Evolutionary conservation across 2,888 invertebrate genomes (phyloP).

Genomic region (Cepaea hortensis): DNA sequence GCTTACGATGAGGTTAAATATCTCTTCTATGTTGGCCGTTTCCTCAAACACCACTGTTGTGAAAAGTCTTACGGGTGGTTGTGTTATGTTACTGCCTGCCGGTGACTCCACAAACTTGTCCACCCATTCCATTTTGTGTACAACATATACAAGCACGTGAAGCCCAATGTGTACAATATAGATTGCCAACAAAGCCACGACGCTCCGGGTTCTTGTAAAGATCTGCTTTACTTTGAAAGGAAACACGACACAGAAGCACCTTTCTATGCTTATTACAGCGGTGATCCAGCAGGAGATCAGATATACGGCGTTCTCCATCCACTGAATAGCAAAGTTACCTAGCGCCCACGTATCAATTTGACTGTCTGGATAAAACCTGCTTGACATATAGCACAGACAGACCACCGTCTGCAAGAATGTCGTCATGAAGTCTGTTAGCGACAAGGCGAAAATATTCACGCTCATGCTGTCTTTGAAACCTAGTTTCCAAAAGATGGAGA

Average conservation of each 20-base stretch:
- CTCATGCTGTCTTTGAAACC: too few relatives aligned
- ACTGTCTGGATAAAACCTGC: neutral
- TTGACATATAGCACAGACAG: neutral
- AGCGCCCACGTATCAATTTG: neutral
- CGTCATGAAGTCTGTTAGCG: neutral
- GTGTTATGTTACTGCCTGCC: too few relatives aligned
- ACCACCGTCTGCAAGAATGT: neutral
- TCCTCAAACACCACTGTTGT: neutral
- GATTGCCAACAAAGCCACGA: neutral
- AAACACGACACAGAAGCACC: constrained; percentile 32
- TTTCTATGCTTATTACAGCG: constrained; percentile 13
- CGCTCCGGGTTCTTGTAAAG: constrained; percentile 4
- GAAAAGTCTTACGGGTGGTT: neutral
- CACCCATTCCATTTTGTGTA: too few relatives aligned
- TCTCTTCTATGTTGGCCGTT: neutral
- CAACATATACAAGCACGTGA: neutral
- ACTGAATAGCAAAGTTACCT: neutral
- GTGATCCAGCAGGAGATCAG: constrained; percentile 33
- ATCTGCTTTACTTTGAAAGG: constrained; percentile 19
- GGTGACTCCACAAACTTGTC: too few relatives aligned
- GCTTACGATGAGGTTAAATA: neutral
- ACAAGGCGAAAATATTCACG: neutral
- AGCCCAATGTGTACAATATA: neutral
- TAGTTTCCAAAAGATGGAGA: neutral
- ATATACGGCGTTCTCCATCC: neutral